Conservation (phyloP, 2,797 vertebrate genomes). For the Lacerta bilineata region DNA sequence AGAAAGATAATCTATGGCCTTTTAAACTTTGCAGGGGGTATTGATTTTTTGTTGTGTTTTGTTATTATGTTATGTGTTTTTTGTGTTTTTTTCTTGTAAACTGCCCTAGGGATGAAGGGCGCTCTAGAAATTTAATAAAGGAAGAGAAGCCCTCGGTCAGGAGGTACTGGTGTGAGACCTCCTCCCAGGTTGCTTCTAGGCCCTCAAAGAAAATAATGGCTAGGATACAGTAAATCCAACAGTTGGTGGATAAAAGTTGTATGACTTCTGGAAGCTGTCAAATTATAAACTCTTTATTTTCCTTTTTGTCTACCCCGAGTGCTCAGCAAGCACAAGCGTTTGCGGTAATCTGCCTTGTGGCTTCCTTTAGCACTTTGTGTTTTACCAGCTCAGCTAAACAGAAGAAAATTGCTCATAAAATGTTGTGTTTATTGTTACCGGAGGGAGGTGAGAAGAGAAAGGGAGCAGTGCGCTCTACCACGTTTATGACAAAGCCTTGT, state of each 20-base stretch:
- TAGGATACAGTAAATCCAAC: neutral
- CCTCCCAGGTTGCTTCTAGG: neutral
- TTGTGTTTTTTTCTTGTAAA: too few relatives aligned
- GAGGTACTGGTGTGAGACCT: neutral
- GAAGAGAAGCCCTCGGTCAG: neutral
- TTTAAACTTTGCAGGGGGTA: too few relatives aligned
- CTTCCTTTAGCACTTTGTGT: neutral
- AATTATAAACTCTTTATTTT: neutral
- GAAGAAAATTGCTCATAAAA: slow-evolving; percentile 35
- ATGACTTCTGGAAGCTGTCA: neutral
- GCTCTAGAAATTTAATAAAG: too few relatives aligned
- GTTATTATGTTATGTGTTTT: too few relatives aligned
- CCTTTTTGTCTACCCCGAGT: neutral
- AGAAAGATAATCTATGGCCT: neutral
- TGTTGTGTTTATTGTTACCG: neutral
- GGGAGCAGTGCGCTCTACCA: neutral
- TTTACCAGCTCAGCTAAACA: slow-evolving; percentile 32
- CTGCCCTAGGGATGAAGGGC: too few relatives aligned
- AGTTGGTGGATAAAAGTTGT: neutral
- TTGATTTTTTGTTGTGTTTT: too few relatives aligned
- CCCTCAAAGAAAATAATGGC: neutral
- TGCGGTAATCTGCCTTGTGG: neutral
- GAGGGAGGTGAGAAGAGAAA: slow-evolving; percentile 1
- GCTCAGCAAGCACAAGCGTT: neutral
- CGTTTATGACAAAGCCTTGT: neutral